phyloP scores from a whole-genome alignment of 1,140 invertebrate species.

The Drosophila repletoides region DNA sequence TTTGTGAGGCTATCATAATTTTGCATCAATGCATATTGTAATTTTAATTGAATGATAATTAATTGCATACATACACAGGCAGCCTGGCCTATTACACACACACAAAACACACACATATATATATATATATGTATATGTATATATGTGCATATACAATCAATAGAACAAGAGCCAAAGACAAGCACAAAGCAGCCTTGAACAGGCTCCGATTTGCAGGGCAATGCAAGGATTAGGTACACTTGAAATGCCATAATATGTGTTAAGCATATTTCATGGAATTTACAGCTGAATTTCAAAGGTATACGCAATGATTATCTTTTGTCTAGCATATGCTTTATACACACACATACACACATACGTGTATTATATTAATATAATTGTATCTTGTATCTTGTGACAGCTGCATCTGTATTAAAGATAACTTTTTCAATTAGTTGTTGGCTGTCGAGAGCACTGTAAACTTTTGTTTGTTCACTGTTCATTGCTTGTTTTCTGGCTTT shows the following conservation, averaged over 20 bases:
- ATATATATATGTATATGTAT: neutral
- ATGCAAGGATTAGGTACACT: slow-evolving; percentile 51
- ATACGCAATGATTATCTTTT: slow-evolving; percentile 28
- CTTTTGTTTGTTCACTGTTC: slow-evolving; percentile 46
- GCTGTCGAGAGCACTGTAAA: slow-evolving; percentile 59
- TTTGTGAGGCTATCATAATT: slow-evolving; percentile 37
- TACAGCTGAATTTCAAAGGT: slow-evolving; percentile 23
- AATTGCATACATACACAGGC: slow-evolving; percentile 63
- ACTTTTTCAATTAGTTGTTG: slow-evolving; percentile 74
- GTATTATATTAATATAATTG: slow-evolving; percentile 21
- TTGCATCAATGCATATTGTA: slow-evolving; percentile 53
- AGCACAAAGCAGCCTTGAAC: no score
- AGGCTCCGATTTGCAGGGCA: slow-evolving; percentile 39
- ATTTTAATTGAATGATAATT: slow-evolving; percentile 78
- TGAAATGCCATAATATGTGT: slow-evolving; percentile 20
- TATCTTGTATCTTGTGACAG: slow-evolving; percentile 31
- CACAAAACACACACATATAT: slow-evolving; percentile 1
- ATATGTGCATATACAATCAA: slow-evolving; percentile 56
- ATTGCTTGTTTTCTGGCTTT: neutral
- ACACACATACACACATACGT: no score
- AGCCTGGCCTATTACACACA: no score
- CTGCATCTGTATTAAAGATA: slow-evolving; percentile 50
- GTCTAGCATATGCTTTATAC: no score
- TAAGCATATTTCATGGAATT: slow-evolving; percentile 16
- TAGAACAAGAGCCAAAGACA: slow-evolving; percentile 64